Conservation (phyloP, 2,888 invertebrate genomes). For the Teinopalpus imperialis region DNA sequence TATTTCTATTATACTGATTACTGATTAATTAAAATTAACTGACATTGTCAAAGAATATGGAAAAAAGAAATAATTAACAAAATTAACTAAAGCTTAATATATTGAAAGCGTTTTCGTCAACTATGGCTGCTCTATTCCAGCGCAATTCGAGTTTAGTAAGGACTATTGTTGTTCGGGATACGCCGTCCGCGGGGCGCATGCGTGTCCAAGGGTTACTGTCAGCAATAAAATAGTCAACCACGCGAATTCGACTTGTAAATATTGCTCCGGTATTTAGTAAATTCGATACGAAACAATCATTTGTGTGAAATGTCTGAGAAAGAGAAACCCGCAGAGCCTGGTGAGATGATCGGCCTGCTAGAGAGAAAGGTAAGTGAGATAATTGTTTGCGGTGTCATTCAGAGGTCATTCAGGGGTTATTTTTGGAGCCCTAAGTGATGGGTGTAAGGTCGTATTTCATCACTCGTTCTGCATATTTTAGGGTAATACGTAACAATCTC, state of each 20-base stretch:
- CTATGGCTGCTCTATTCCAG: conserved; percentile 19
- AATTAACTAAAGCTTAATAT: no score
- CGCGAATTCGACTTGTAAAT: conserved; percentile 22
- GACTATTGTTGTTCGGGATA: conserved; percentile 18
- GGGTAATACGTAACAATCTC: conserved; percentile 6
- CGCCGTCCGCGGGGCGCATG: conserved; percentile 13
- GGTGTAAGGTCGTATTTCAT: conserved; percentile 34
- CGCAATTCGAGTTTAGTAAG: conserved; percentile 11
- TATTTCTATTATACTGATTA: no score
- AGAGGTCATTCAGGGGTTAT: conserved; percentile 54
- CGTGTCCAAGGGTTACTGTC: conserved; percentile 16
- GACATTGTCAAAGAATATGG: no score
- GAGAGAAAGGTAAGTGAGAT: conserved; percentile 65
- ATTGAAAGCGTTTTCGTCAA: no score
- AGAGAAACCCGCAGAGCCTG: conserved; percentile 42
- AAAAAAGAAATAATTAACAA: no score
- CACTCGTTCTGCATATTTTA: neutral
- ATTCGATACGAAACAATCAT: conserved; percentile 1
- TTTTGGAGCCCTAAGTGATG: conserved; percentile 22
- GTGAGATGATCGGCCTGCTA: conserved; percentile 63
- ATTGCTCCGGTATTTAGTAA: conserved; percentile 22
- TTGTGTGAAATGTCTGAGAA: conserved; percentile 51
- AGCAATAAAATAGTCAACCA: conserved; percentile 17
- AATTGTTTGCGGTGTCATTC: conserved; percentile 33
- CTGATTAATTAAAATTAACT: no score